These are phyloP conservation scores for Antheraea yamamai DNA, from an alignment of 2,888 invertebrate species.

Conservation along the genomic window DNA sequence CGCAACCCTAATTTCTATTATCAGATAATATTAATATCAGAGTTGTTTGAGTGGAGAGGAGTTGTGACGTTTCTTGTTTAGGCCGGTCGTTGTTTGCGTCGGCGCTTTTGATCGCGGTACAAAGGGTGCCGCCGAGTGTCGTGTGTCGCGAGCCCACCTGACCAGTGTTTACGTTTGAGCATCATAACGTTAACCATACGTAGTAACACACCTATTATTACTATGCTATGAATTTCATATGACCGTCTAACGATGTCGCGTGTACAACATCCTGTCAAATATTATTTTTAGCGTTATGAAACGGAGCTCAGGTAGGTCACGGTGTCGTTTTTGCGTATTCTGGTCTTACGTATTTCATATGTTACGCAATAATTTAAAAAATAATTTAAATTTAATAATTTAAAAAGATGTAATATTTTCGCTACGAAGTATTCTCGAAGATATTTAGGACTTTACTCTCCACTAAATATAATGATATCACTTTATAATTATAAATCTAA, in stretches of 20 bases:
- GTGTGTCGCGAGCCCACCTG: conserved; percentile 76
- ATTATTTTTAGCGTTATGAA: conserved; percentile 19
- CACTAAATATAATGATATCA: too few relatives aligned
- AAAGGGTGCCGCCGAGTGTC: conserved; percentile 77
- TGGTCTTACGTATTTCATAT: background rate
- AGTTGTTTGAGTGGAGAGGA: conserved; percentile 25
- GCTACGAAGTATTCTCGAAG: too few relatives aligned
- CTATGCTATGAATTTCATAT: conserved; percentile 25
- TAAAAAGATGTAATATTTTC: too few relatives aligned
- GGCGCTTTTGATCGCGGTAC: conserved; percentile 72
- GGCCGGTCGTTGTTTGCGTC: conserved; percentile 61
- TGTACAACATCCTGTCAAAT: conserved; percentile 26
- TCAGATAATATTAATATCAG: conserved; percentile 23
- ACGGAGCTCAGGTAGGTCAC: background rate
- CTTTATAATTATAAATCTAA: too few relatives aligned
- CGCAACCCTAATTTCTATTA: conserved; percentile 18
- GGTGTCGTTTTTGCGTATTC: background rate
- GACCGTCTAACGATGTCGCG: conserved; percentile 19
- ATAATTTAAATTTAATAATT: too few relatives aligned
- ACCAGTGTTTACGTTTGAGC: conserved; percentile 63
- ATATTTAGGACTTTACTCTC: too few relatives aligned
- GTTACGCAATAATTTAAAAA: too few relatives aligned
- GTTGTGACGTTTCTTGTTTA: conserved; percentile 37
- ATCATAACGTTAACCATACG: conserved; percentile 35
- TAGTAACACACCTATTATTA: conserved; percentile 12